These are phyloP conservation scores for Cotesia chilonis DNA, from an alignment of 1,140 invertebrate species.

Conservation along the genomic window DNA sequence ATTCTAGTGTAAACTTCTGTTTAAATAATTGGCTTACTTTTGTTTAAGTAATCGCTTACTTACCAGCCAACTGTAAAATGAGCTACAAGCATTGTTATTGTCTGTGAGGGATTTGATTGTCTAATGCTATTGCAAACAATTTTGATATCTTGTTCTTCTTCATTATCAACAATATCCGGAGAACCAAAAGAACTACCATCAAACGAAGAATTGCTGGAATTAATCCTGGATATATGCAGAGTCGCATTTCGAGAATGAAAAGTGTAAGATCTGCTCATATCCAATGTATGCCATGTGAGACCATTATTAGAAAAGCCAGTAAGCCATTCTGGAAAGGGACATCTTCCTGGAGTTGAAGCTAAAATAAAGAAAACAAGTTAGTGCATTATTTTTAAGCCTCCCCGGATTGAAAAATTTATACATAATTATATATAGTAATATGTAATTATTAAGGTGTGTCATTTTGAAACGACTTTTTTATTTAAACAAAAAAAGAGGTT, in stretches of 20 bases:
- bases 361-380: slow-evolving; percentile 42
- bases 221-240: slow-evolving; percentile 69
- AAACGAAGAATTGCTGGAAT: slow-evolving; percentile 54
- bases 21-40: background rate
- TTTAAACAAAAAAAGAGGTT: no score
- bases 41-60: slow-evolving; percentile 44
- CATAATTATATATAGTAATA: no score
- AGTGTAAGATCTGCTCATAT: slow-evolving; percentile 76
- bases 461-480: no score
- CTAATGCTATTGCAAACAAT: slow-evolving; percentile 76
- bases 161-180: slow-evolving; percentile 58
- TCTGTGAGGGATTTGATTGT: slow-evolving; percentile 68
- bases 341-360: slow-evolving; percentile 67
- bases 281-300: slow-evolving; percentile 80
- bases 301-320: slow-evolving; percentile 70
- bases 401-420: background rate
- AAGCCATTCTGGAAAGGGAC: slow-evolving; percentile 80
- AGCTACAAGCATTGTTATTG: slow-evolving; percentile 73
- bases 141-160: slow-evolving; percentile 71
- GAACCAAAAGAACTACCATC: slow-evolving; percentile 61
- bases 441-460: no score
- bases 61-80: slow-evolving; percentile 82
- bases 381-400: background rate
- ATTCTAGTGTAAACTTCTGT: no score
- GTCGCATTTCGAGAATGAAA: slow-evolving; percentile 80